A percentile compares a stretch with the other conserved stretches of the same genome.
These are phyloP conservation scores for Antennarius maculatus DNA, from an alignment of 2,797 vertebrate species.

Conservation along the genomic window DNA sequence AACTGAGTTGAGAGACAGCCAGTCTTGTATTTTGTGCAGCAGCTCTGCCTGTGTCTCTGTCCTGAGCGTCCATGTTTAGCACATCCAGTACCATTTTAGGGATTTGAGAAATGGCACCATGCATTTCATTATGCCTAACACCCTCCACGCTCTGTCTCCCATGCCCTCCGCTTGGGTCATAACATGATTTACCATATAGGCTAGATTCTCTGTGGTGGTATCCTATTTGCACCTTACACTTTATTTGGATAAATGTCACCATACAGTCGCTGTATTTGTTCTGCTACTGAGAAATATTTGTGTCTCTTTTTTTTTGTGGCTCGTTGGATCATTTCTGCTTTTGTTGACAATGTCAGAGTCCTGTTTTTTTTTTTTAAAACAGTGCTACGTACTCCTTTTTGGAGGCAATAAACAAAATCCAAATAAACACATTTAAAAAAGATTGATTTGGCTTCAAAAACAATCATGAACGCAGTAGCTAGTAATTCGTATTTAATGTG, in stretches of 20 bases:
- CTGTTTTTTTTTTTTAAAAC: conserved; percentile 6
- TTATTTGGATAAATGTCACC: conserved; percentile 22
- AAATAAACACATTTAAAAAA: too few relatives aligned
- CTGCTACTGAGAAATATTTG: conserved; percentile 3
- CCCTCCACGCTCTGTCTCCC: conserved; percentile 17
- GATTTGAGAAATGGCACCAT: conserved; percentile 29
- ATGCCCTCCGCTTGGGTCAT: conserved; percentile 19
- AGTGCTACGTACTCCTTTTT: too few relatives aligned
- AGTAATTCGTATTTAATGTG: neutral
- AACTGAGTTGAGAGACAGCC: conserved; percentile 6
- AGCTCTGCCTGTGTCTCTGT: conserved; percentile 18
- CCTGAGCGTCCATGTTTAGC: conserved; percentile 30
- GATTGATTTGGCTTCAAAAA: too few relatives aligned
- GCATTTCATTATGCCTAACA: conserved; percentile 46
- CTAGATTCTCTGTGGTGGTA: conserved; percentile 26
- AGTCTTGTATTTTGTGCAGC: conserved; percentile 14
- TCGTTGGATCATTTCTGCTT: neutral
- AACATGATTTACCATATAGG: conserved; percentile 52
- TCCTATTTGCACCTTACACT: conserved; percentile 34
- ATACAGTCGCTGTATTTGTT: neutral
- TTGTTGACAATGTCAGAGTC: neutral
- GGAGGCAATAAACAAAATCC: too few relatives aligned
- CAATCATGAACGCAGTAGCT: neutral
- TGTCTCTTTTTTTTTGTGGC: neutral
- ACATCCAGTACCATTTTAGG: conserved; percentile 42